Evolutionary conservation across 2,888 invertebrate genomes (phyloP).

Genomic region (Malthinus flaveolus): DNA sequence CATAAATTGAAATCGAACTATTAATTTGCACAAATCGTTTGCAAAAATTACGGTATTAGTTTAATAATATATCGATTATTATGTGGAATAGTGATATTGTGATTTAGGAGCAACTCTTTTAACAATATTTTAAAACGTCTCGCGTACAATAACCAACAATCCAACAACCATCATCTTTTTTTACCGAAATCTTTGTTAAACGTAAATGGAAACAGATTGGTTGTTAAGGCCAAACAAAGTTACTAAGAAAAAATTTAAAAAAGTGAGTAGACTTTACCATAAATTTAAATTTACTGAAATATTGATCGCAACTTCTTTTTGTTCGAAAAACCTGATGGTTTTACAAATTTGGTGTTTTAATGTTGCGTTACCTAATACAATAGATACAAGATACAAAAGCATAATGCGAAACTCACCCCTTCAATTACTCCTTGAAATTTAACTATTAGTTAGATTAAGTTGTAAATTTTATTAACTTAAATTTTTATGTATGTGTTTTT

Average conservation of each 20-base stretch:
- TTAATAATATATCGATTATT: neutral
- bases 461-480: no score
- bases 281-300: no score
- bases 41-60: neutral
- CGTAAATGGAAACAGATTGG: slow-evolving; percentile 26
- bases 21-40: neutral
- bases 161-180: no score
- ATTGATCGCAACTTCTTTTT: no score
- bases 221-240: slow-evolving; percentile 12
- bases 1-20: neutral
- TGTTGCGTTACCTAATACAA: no score
- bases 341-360: no score
- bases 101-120: neutral
- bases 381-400: no score
- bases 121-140: neutral
- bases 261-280: neutral
- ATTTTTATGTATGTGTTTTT: no score
- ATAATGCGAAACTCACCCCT: no score
- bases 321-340: no score
- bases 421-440: no score
- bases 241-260: neutral
- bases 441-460: no score
- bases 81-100: neutral
- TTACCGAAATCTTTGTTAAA: slow-evolving; percentile 1
- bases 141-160: neutral